Conservation (phyloP, 2,113 vertebrate species). For the Hylia prasina region DNA sequence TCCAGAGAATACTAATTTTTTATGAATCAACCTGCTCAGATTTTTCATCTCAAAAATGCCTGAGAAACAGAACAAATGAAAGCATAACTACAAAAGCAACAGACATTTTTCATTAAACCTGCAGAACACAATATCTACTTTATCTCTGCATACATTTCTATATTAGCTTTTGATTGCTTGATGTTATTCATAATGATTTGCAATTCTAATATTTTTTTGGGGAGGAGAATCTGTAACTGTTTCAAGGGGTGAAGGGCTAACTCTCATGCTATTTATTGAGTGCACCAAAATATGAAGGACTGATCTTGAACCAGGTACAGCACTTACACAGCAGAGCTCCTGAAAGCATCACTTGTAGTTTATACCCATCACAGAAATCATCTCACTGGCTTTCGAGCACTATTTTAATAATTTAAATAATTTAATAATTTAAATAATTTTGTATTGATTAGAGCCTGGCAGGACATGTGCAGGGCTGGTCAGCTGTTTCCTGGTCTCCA, state of each 20-base stretch:
- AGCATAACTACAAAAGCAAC: not conserved
- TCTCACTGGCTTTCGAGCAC: not conserved
- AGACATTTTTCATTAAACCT: slow-evolving; percentile 45
- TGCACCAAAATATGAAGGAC: slow-evolving; percentile 45
- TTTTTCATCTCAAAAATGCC: not conserved
- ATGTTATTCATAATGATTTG: slow-evolving; percentile 65
- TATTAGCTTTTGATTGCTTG: slow-evolving; percentile 59
- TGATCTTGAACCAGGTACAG: slow-evolving; percentile 33
- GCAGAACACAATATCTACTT: slow-evolving; percentile 32
- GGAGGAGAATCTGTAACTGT: slow-evolving; percentile 65
- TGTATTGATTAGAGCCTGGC: not conserved
- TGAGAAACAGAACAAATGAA: not conserved
- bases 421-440: not conserved
- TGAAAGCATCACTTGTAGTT: not conserved
- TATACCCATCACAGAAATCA: not conserved
- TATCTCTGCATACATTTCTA: slow-evolving; percentile 58
- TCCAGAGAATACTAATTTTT: not conserved
- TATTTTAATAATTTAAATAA: not conserved
- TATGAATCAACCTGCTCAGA: not conserved
- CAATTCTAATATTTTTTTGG: slow-evolving; percentile 69
- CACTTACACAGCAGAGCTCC: not conserved
- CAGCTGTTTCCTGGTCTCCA: not conserved
- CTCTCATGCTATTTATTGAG: slow-evolving; percentile 57
- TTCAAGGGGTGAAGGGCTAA: slow-evolving; percentile 58
- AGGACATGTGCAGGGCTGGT: not conserved